Evolutionary conservation across 2,113 vertebrate species (phyloP).

Genomic region (Clarias macrocephalus): DNA sequence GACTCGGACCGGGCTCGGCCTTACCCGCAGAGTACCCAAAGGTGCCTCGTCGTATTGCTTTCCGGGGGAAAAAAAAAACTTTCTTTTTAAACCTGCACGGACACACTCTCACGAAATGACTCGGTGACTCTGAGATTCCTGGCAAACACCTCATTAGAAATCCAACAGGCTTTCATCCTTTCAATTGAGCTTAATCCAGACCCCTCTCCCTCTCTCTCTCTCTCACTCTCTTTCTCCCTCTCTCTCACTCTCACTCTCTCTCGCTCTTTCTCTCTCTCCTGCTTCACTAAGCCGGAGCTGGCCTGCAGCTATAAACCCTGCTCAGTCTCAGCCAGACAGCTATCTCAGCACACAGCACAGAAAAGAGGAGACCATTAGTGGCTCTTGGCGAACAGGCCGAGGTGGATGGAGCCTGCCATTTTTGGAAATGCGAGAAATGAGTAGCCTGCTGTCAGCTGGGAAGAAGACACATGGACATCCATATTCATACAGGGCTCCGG

Average conservation of each 20-base stretch:
- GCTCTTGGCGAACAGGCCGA: conserved; percentile 25
- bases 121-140: conserved; percentile 36
- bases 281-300: conserved; percentile 19
- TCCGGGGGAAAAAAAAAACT: not conserved
- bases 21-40: not conserved
- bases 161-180: conserved; percentile 32
- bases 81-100: conserved; percentile 27
- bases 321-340: conserved; percentile 39
- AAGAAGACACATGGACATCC: conserved; percentile 39
- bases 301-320: conserved; percentile 32
- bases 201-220: not conserved
- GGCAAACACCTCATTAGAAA: conserved; percentile 37
- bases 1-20: conserved; percentile 39
- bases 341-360: conserved; percentile 39
- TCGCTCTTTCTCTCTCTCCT: not conserved
- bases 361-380: conserved; percentile 30
- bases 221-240: not conserved
- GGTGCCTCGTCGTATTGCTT: conserved; percentile 34
- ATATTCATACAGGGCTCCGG: conserved; percentile 32
- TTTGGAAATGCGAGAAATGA: conserved; percentile 38
- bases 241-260: not conserved
- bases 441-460: conserved; percentile 26
- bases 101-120: conserved; percentile 44
- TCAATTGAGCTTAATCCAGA: conserved; percentile 40
- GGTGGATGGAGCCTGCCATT: conserved; percentile 37